phyloP scores from a whole-genome alignment of 2,113 vertebrate genomes.

The Pogona vitticeps region DNA sequence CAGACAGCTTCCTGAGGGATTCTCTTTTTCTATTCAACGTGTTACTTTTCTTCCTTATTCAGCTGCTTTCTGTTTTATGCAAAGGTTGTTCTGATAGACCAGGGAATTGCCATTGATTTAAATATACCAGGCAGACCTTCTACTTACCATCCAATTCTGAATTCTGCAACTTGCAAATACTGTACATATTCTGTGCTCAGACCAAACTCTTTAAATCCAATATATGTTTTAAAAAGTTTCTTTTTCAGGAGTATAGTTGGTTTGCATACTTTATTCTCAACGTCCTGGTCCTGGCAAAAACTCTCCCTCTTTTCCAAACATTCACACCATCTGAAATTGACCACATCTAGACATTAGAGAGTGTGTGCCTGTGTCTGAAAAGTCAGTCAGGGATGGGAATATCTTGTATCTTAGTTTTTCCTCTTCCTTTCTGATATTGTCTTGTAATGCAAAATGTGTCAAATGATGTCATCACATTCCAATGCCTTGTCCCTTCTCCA shows the following conservation, averaged over 20 bases:
- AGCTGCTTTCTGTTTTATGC: background rate
- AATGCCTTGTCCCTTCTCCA: background rate
- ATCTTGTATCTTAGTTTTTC: background rate
- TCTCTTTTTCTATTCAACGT: background rate
- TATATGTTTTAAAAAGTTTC: background rate
- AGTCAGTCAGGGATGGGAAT: background rate
- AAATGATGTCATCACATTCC: background rate
- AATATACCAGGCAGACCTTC: background rate
- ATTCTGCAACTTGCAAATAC: background rate
- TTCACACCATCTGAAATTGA: background rate
- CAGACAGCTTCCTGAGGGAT: background rate
- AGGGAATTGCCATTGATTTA: background rate
- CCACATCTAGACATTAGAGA: background rate
- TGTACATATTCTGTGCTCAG: background rate
- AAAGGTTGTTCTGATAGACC: background rate
- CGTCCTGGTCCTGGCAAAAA: background rate
- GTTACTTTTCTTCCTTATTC: background rate
- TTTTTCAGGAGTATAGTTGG: background rate
- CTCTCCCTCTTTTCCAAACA: background rate
- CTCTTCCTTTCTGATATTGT: background rate
- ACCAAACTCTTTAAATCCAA: background rate
- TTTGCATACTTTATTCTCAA: background rate
- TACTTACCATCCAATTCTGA: background rate
- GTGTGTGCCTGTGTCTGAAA: background rate
- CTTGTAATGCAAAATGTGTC: background rate